Evolutionary conservation across 1,140 invertebrate species (phyloP).

Genomic region (Bathynomus jamesi): DNA sequence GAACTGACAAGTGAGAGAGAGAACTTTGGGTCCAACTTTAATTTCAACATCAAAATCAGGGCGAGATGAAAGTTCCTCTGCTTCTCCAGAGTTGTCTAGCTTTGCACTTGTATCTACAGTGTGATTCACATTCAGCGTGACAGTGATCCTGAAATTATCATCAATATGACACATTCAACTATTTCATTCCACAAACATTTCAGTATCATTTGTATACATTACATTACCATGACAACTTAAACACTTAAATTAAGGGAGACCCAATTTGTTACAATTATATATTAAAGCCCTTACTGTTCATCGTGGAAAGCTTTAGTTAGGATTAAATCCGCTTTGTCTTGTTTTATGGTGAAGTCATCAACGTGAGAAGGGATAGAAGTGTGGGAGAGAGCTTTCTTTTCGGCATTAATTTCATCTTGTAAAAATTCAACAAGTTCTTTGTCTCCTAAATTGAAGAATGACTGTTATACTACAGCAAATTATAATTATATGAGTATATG

Average conservation of each 20-base stretch:
- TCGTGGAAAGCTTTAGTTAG: conserved; percentile 61
- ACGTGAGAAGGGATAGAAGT: conserved; percentile 65
- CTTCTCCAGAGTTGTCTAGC: conserved; percentile 52
- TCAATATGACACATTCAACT: conserved; percentile 28
- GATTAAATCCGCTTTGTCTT: conserved; percentile 67
- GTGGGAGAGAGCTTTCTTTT: conserved; percentile 68
- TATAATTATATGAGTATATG: no score
- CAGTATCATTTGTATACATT: no score
- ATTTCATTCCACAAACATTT: not conserved
- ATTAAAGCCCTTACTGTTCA: conserved; percentile 66
- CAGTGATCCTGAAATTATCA: conserved; percentile 53
- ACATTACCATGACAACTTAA: conserved; percentile 9
- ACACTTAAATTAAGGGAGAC: no score
- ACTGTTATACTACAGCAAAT: no score
- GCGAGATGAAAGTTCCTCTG: conserved; percentile 71
- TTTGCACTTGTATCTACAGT: conserved; percentile 66
- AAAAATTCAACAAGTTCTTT: conserved; percentile 77
- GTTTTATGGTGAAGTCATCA: conserved; percentile 65
- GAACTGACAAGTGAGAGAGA: conserved; percentile 73
- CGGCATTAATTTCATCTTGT: conserved; percentile 77
- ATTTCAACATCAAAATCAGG: conserved; percentile 76
- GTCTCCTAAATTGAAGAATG: conserved; percentile 54
- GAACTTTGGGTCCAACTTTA: conserved; percentile 57
- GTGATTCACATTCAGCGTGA: conserved; percentile 82
- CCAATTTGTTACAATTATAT: no score